Evolutionary conservation across 2,888 invertebrate genomes (phyloP).

Genomic region (Oeneis ivallda): DNA sequence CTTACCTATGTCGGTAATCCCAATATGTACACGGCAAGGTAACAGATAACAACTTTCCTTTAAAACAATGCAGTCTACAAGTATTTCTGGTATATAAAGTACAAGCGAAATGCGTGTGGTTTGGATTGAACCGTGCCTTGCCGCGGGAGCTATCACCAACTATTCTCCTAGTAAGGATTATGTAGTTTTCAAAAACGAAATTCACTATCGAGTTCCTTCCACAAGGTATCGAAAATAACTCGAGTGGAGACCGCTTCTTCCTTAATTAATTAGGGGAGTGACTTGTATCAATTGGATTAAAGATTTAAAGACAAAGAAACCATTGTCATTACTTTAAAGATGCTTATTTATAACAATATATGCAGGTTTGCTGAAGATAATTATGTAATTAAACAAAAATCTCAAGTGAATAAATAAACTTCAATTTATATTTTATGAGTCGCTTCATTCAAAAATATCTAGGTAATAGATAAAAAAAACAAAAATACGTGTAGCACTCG

Average conservation of each 20-base stretch:
- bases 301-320: too few species aligned
- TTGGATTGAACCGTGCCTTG: constrained; percentile 57
- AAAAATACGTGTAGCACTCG: too few species aligned
- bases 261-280: too few species aligned
- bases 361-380: too few species aligned
- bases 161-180: background rate
- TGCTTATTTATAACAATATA: too few species aligned
- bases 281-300: too few species aligned
- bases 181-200: background rate
- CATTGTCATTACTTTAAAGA: too few species aligned
- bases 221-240: background rate
- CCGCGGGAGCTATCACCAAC: constrained; percentile 57
- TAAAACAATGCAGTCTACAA: constrained; percentile 23
- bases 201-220: background rate
- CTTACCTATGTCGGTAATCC: constrained; percentile 1
- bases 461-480: too few species aligned
- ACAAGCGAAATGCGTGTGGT: constrained; percentile 26
- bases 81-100: constrained; percentile 19
- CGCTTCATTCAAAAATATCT: too few species aligned
- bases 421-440: too few species aligned
- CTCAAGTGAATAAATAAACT: too few species aligned
- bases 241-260: background rate
- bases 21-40: constrained; percentile 10
- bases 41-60: constrained; percentile 20
- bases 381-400: too few species aligned